phyloP scores from a whole-genome alignment of 2,888 invertebrate species.

The Melipona bicolor region DNA sequence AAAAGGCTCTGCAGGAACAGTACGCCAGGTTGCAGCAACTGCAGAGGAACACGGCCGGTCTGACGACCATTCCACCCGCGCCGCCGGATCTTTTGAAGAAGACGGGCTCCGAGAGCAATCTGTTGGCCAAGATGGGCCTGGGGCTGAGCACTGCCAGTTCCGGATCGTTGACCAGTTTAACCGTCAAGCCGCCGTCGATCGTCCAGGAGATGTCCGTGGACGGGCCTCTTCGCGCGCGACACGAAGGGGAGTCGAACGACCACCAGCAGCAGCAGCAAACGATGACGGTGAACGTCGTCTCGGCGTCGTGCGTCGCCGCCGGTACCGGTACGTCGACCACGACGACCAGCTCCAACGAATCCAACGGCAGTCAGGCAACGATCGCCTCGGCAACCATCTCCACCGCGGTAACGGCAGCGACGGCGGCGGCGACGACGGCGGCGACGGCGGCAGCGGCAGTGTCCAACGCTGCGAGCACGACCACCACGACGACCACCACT shows the following conservation, averaged over 20 bases:
- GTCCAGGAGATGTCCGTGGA: constrained; percentile 63
- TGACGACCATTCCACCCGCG: constrained; percentile 87
- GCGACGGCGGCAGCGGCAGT: neutral
- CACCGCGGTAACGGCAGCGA: neutral
- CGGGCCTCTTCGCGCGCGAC: constrained; percentile 2
- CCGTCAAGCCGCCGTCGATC: constrained; percentile 77
- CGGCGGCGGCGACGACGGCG: neutral
- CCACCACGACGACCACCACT: constrained; percentile 79
- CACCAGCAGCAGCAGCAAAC: neutral
- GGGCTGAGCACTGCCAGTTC: constrained; percentile 87
- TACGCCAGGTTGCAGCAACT: constrained; percentile 95
- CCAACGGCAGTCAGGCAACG: constrained; percentile 13
- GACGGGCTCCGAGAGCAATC: constrained; percentile 94
- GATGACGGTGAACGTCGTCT: neutral
- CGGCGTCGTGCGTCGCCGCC: neutral
- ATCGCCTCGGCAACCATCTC: neutral
- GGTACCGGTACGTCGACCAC: neutral
- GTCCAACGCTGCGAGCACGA: constrained; percentile 66
- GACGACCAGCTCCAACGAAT: neutral
- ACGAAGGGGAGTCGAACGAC: constrained; percentile 13
- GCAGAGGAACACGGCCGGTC: constrained; percentile 90
- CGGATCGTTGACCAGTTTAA: constrained; percentile 88
- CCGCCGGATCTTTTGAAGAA: constrained; percentile 89
- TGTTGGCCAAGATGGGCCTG: constrained; percentile 93
- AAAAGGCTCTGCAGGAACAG: constrained; percentile 95